Conservation (phyloP, 2,888 invertebrate genomes). For the Mythimna loreyi region DNA sequence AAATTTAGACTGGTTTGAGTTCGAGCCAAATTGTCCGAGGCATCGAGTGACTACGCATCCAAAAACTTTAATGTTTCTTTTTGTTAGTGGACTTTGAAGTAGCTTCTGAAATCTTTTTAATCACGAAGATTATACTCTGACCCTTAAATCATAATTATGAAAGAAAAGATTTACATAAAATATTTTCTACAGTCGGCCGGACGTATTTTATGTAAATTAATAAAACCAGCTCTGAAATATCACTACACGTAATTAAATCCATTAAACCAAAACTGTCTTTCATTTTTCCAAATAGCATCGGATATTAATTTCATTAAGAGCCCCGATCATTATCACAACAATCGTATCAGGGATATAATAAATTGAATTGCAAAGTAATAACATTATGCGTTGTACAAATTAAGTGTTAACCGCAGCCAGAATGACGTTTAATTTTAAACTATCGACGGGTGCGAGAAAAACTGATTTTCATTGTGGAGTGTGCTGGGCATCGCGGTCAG, state of each 20-base stretch:
- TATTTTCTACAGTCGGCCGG: no score
- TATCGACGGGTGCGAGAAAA: conserved; percentile 85
- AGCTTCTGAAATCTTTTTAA: conserved; percentile 19
- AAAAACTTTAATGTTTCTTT: conserved; percentile 26
- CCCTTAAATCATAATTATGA: neutral
- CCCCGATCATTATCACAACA: conserved; percentile 84
- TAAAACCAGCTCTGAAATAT: conserved; percentile 40
- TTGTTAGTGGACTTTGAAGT: conserved; percentile 11
- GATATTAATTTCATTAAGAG: conserved; percentile 88
- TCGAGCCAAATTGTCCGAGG: conserved; percentile 71
- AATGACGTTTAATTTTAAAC: conserved; percentile 90
- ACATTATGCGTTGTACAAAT: conserved; percentile 86
- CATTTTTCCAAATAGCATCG: conserved; percentile 73
- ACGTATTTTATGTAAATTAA: neutral
- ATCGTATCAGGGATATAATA: conserved; percentile 84
- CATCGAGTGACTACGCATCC: conserved; percentile 40
- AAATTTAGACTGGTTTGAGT: conserved; percentile 66
- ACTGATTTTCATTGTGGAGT: conserved; percentile 83
- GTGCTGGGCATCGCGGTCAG: conserved; percentile 65
- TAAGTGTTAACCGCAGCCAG: conserved; percentile 87
- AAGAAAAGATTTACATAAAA: neutral
- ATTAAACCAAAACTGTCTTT: conserved; percentile 72
- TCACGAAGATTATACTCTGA: neutral
- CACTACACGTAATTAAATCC: conserved; percentile 61
- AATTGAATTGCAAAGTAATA: conserved; percentile 88